phyloP scores from a whole-genome alignment of 2,113 vertebrate species.

The Podarcis cretensis region DNA sequence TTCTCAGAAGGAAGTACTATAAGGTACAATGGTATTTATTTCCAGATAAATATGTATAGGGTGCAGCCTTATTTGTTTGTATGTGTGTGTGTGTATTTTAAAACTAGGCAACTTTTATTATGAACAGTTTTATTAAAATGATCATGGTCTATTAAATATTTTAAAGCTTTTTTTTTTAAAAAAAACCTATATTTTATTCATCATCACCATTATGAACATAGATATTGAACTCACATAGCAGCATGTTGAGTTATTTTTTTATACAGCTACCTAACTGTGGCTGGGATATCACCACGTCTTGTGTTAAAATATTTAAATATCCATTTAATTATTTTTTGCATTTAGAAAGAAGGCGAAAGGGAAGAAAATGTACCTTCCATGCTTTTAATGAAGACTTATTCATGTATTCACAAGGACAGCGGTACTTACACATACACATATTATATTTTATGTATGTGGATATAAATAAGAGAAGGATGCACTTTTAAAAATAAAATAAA shows the following conservation, averaged over 20 bases:
- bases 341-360: slow-evolving; percentile 2
- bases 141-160: slow-evolving; percentile 14
- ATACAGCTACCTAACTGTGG: background rate
- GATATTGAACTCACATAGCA: background rate
- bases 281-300: background rate
- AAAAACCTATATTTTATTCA: slow-evolving; percentile 26
- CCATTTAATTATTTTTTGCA: slow-evolving; percentile 4
- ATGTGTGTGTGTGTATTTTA: background rate
- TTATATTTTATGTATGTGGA: background rate
- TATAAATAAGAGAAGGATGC: background rate
- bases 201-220: background rate
- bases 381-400: slow-evolving; percentile 20
- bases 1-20: background rate
- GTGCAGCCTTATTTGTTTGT: background rate
- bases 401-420: background rate
- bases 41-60: background rate
- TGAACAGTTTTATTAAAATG: background rate
- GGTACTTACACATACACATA: background rate
- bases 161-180: background rate
- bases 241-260: background rate
- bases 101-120: background rate
- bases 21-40: background rate
- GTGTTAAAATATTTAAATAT: slow-evolving; percentile 31
- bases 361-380: background rate
- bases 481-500: background rate